Percentiles rank a stretch among this genome's conserved stretches.
phyloP scores from a whole-genome alignment of 2,797 vertebrate species.

The Enteromius afrohamiltoni region DNA sequence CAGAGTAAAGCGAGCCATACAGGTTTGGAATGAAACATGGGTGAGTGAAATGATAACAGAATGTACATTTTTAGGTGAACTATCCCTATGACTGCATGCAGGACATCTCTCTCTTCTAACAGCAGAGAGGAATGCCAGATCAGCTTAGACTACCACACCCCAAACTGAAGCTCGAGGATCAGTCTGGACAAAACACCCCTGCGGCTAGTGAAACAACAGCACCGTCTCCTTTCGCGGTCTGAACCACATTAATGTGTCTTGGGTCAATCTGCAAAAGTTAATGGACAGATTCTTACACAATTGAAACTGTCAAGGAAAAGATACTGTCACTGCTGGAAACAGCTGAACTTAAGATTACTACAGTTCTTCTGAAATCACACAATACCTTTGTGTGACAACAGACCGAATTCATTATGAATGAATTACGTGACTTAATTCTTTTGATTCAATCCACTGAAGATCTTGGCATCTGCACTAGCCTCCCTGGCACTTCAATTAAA shows the following conservation, averaged over 20 bases:
- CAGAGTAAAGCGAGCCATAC: not conserved
- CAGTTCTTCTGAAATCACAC: not conserved
- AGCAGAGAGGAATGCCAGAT: conserved; percentile 29
- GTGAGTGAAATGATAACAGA: not conserved
- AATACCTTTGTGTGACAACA: not conserved
- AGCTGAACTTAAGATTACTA: not conserved
- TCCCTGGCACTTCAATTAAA: not conserved
- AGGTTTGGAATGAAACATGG: not conserved
- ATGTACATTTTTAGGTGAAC: not conserved
- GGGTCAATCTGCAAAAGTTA: not conserved
- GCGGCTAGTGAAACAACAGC: conserved; percentile 24
- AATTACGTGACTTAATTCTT: not conserved
- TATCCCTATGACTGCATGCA: not conserved
- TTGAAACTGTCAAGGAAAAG: not conserved
- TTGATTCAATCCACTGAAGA: not conserved
- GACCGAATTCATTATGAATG: not conserved
- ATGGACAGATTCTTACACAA: not conserved
- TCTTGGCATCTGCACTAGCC: not conserved
- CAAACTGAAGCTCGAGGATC: conserved; percentile 25
- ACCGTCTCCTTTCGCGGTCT: not conserved
- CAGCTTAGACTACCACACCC: conserved; percentile 27
- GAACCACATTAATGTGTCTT: not conserved
- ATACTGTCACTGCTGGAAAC: not conserved
- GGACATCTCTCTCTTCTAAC: not conserved
- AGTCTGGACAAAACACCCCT: conserved; percentile 38